phyloP scores from a whole-genome alignment of 2,113 vertebrate species.

The Chrysochloris asiatica region DNA sequence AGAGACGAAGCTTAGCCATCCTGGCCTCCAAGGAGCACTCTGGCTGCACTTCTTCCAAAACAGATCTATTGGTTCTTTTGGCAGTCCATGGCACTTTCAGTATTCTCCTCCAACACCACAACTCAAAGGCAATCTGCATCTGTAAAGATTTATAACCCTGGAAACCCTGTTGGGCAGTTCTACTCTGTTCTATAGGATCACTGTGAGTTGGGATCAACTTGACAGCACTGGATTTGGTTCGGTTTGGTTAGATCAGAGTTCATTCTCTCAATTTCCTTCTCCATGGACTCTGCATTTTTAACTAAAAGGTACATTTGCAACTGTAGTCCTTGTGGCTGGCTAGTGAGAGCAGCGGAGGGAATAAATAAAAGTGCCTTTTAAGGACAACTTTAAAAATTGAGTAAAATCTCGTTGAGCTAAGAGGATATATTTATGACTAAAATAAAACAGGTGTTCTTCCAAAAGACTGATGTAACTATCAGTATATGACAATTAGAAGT shows the following conservation, averaged over 20 bases:
- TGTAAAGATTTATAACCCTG: too few species aligned
- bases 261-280: neutral
- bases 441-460: neutral
- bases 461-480: neutral
- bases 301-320: neutral
- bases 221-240: too few species aligned
- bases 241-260: slow-evolving; percentile 35
- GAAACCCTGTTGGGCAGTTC: too few species aligned
- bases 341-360: neutral
- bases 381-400: slow-evolving; percentile 24
- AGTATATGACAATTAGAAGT: neutral
- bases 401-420: neutral
- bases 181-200: too few species aligned
- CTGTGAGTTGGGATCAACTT: too few species aligned
- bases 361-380: slow-evolving; percentile 49
- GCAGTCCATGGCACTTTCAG: too few species aligned
- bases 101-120: too few species aligned
- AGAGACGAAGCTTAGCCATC: too few species aligned
- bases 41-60: too few species aligned
- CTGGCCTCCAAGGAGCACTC: too few species aligned
- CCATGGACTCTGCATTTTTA: slow-evolving; percentile 16
- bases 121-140: too few species aligned
- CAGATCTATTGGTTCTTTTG: too few species aligned
- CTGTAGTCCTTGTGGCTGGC: neutral
- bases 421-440: neutral